A percentile compares a stretch with the other conserved stretches of the same genome.
Conservation (phyloP, 2,797 vertebrate genomes). For the Tinamus major region DNA sequence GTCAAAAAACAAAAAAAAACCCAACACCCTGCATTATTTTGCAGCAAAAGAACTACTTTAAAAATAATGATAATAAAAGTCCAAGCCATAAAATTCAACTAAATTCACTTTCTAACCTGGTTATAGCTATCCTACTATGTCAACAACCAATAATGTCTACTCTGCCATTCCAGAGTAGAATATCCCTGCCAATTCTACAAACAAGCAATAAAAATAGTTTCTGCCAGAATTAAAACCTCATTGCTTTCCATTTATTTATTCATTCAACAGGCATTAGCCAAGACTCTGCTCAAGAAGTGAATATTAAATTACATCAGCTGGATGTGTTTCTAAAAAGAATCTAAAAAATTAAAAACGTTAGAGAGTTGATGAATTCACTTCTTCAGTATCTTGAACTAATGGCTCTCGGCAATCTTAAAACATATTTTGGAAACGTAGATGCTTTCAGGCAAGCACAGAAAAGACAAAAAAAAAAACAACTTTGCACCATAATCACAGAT, state of each 20-base stretch:
- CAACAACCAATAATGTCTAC: slow-evolving; percentile 13
- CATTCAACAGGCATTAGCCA: slow-evolving; percentile 64
- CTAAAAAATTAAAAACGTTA: slow-evolving; percentile 34
- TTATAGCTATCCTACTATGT: slow-evolving; percentile 27
- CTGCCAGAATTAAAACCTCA: slow-evolving; percentile 60
- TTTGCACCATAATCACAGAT: slow-evolving; percentile 2
- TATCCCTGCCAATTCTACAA: slow-evolving; percentile 60
- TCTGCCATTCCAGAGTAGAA: neutral
- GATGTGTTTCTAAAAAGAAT: slow-evolving; percentile 38
- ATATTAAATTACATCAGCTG: slow-evolving; percentile 62
- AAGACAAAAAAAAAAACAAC: slow-evolving; percentile 34
- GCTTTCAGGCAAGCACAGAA: slow-evolving; percentile 37
- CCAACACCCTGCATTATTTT: neutral
- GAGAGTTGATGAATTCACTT: slow-evolving; percentile 44
- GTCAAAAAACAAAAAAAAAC: slow-evolving; percentile 1
- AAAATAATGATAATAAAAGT: slow-evolving; percentile 1
- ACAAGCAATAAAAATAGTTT: slow-evolving; percentile 51
- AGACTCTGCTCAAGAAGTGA: slow-evolving; percentile 37
- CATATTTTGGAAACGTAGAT: neutral
- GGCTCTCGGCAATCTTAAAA: slow-evolving; percentile 27
- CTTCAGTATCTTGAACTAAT: slow-evolving; percentile 13
- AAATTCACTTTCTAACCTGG: slow-evolving; percentile 14
- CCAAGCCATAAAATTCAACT: neutral
- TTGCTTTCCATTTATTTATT: slow-evolving; percentile 67
- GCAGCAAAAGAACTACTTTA: slow-evolving; percentile 4